Conservation (phyloP, 1,140 invertebrate species). For the Drosophila sturtevanti region DNA sequence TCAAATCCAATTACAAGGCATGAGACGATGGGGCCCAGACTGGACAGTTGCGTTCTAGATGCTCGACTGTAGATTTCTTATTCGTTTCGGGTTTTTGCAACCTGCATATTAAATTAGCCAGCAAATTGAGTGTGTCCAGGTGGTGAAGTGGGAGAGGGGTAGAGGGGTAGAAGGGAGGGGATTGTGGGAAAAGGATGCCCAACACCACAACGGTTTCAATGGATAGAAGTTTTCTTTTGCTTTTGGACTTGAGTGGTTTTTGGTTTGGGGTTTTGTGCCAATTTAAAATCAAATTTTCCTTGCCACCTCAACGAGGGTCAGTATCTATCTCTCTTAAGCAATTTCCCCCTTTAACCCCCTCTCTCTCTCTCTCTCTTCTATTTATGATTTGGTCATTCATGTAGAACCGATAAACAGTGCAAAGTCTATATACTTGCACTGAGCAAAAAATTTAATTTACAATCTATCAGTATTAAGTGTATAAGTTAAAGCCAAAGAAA, state of each 20-base stretch:
- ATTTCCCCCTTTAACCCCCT: too few species aligned
- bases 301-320: slow-evolving; percentile 46
- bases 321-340: slow-evolving; percentile 9
- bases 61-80: slow-evolving; percentile 20
- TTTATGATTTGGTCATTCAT: background rate
- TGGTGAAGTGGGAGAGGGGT: background rate
- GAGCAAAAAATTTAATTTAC: background rate
- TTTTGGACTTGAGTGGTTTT: slow-evolving; percentile 13
- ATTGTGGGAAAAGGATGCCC: background rate
- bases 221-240: slow-evolving; percentile 34
- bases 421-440: background rate
- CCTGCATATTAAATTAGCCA: slow-evolving; percentile 78
- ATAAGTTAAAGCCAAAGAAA: too few species aligned
- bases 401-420: background rate
- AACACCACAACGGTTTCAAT: background rate
- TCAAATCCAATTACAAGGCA: slow-evolving; percentile 65
- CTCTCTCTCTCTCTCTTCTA: background rate
- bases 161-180: background rate
- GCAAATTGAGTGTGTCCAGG: slow-evolving; percentile 61
- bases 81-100: slow-evolving; percentile 45
- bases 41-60: slow-evolving; percentile 18
- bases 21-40: slow-evolving; percentile 33
- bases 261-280: slow-evolving; percentile 38
- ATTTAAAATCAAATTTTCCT: slow-evolving; percentile 75
- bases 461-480: background rate